Conservation (phyloP, 2,113 vertebrate genomes). For the Urocynchramus pylzowi region DNA sequence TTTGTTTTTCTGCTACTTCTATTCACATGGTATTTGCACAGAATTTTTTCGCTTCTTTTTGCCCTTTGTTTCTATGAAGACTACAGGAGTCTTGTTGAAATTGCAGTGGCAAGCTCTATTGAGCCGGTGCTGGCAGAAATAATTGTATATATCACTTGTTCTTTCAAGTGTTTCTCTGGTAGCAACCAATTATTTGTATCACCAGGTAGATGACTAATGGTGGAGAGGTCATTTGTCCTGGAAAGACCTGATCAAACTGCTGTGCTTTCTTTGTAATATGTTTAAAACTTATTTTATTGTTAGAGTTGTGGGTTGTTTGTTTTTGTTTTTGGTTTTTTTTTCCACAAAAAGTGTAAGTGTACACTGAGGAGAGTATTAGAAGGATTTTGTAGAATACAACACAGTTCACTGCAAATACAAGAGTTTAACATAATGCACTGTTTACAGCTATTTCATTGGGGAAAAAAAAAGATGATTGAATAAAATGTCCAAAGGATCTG, state of each 20-base stretch:
- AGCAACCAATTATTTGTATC: conserved; percentile 33
- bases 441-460: not conserved
- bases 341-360: not conserved
- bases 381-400: not conserved
- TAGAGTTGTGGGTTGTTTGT: not conserved
- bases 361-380: not conserved
- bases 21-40: not conserved
- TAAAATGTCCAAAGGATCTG: not conserved
- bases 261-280: not conserved
- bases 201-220: not conserved
- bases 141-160: not conserved
- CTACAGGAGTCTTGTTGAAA: not conserved
- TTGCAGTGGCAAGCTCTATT: not conserved
- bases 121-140: not conserved
- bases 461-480: not conserved
- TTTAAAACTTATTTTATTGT: not conserved
- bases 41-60: not conserved
- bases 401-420: not conserved
- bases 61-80: not conserved
- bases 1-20: not conserved
- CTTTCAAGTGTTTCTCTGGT: not conserved
- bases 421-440: not conserved
- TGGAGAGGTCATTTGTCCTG: conserved; percentile 8
- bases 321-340: not conserved
- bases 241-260: not conserved